These are phyloP conservation scores for Oscheius myriophilus DNA, from an alignment of 2,888 invertebrate genomes.

Conservation along the genomic window DNA sequence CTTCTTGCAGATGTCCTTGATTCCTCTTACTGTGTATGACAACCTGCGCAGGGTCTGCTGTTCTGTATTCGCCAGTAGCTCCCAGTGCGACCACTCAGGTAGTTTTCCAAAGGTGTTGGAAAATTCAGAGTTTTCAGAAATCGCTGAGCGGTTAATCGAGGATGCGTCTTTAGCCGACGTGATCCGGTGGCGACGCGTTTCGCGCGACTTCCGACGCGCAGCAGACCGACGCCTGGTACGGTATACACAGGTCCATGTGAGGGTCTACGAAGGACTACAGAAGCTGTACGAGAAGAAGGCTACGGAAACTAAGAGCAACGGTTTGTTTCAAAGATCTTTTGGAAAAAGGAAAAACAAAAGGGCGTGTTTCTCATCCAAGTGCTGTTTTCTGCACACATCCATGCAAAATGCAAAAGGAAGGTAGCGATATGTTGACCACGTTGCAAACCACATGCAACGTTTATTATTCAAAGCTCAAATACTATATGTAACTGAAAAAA, in stretches of 20 bases:
- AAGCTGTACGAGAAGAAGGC: constrained; percentile 40
- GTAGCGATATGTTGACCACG: too few relatives aligned
- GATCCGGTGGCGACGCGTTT: constrained; percentile 60
- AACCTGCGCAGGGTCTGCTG: constrained; percentile 29
- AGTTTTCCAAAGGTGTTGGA: not conserved
- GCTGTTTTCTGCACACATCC: too few relatives aligned
- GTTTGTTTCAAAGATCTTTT: too few relatives aligned
- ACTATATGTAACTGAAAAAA: too few relatives aligned
- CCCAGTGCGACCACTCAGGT: constrained; percentile 22
- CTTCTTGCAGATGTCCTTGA: constrained; percentile 25
- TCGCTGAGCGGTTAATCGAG: constrained; percentile 27
- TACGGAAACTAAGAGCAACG: constrained; percentile 7
- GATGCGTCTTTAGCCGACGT: constrained; percentile 50
- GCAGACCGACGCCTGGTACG: constrained; percentile 43
- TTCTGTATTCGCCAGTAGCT: constrained; percentile 30
- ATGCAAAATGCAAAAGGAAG: too few relatives aligned
- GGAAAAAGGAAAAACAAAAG: too few relatives aligned
- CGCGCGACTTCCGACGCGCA: constrained; percentile 47
- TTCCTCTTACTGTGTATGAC: constrained; percentile 32
- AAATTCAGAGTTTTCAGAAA: constrained; percentile 3
- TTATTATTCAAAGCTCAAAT: too few relatives aligned
- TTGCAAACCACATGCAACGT: too few relatives aligned
- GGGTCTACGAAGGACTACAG: constrained; percentile 58
- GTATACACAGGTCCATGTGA: constrained; percentile 56
- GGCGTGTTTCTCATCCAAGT: too few relatives aligned